Evolutionary conservation across 2,888 invertebrate genomes (phyloP).

Genomic region (Orgyia antiqua): DNA sequence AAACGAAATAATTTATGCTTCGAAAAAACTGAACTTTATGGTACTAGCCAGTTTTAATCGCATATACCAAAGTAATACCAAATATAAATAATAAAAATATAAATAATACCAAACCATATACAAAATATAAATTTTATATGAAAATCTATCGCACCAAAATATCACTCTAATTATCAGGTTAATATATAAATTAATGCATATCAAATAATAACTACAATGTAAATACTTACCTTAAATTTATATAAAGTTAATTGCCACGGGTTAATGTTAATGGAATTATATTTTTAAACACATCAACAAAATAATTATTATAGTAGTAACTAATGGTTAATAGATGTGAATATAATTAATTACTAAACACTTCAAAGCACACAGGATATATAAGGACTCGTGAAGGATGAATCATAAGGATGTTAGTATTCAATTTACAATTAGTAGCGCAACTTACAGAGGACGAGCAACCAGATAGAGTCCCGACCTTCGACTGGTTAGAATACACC

Average conservation of each 20-base stretch:
- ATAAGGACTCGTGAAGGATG: slow-evolving; percentile 25
- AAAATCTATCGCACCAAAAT: too few species aligned
- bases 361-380: slow-evolving; percentile 26
- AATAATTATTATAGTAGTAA: neutral
- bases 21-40: too few species aligned
- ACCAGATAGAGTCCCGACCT: slow-evolving; percentile 82
- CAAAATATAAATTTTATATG: too few species aligned
- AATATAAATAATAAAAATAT: too few species aligned
- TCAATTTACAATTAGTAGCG: slow-evolving; percentile 19
- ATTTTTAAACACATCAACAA: neutral
- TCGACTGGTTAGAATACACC: slow-evolving; percentile 76
- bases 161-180: too few species aligned
- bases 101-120: too few species aligned
- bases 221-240: neutral
- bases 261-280: neutral
- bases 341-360: slow-evolving; percentile 24
- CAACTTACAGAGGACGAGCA: slow-evolving; percentile 84
- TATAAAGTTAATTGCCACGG: neutral
- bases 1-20: too few species aligned
- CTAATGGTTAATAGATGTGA: slow-evolving; percentile 1
- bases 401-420: slow-evolving; percentile 21
- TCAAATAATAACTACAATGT: too few species aligned
- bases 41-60: too few species aligned
- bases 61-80: too few species aligned
- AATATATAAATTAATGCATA: too few species aligned